phyloP scores from a whole-genome alignment of 2,113 vertebrate genomes.

The Cavia aperea region DNA sequence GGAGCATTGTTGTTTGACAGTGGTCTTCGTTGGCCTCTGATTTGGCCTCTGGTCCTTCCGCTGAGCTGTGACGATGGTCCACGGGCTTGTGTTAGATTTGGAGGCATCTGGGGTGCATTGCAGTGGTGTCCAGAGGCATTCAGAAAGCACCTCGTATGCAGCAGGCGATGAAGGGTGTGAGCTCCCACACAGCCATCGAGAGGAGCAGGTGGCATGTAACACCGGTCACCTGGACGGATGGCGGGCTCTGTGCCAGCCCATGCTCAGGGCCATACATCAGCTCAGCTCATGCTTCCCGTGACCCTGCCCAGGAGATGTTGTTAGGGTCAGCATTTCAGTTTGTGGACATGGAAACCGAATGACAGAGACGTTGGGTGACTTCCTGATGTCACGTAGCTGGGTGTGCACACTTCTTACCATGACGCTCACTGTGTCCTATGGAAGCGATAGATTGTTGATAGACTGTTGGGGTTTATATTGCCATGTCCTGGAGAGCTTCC shows the following conservation, averaged over 20 bases:
- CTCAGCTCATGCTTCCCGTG: neutral
- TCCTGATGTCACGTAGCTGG: neutral
- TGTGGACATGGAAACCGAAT: neutral
- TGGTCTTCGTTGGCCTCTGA: no score
- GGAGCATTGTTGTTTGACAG: accelerated
- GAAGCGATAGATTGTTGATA: neutral
- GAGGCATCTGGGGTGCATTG: neutral
- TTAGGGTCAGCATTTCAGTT: neutral
- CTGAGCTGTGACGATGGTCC: neutral
- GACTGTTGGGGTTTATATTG: neutral
- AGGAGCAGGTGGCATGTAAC: neutral
- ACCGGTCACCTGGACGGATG: neutral
- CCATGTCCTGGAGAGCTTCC: neutral
- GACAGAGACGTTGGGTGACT: neutral
- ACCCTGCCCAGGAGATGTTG: neutral
- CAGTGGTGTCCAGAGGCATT: neutral
- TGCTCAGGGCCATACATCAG: accelerated
- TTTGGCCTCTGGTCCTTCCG: neutral
- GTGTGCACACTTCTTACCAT: neutral
- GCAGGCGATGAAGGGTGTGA: neutral
- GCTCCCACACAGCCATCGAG: neutral
- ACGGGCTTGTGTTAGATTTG: no score
- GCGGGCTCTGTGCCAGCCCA: accelerated
- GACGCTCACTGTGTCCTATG: neutral
- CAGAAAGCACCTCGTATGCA: neutral